Evolutionary conservation across 2,888 invertebrate species (phyloP), one percentile per base, ranked within the genome.

Genomic region (Hyposoter dolosus): DNA sequence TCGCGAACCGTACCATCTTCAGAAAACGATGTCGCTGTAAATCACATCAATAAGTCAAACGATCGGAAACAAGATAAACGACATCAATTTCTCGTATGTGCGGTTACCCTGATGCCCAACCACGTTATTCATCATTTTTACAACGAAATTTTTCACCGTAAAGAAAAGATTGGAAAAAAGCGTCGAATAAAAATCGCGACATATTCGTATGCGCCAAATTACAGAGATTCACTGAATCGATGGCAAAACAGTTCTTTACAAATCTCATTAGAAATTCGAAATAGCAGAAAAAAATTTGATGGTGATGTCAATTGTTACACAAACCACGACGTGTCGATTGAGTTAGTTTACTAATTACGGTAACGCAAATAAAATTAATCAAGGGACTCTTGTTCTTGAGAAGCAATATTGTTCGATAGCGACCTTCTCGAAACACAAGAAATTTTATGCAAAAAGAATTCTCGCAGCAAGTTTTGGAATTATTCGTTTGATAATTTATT

Each of bases 11-110:
- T 50, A 40, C 40, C 4, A 40, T 43, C 43, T 40, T 56, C 56
- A 23, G 60, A 60, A 43, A 56, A 56, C 12, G 40, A 43, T 12
- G 40, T 40, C 56, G 15, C 23, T 53, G 32, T 72, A 72, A 72
- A 72, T 72, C 72, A 72, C 72, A 32, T 40, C 53, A 19, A 53
- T 56, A 19, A 53, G 53, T 45, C 28, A 69, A 69, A 32, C n/a
- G 35, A 72, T 72, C 32, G 53, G 35, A 40, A 72, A 35, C n/a
- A 53, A 72, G 40, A 72, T 72, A 56, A 72, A 72, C 19, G 72
- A 72, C 72, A 35, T 72, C 19, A 72, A 56, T 72, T 72, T 56
- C 40, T 4, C 53, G n/a, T 40, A 19, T 40, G 45, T 17, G 47
- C 28, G n/a, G 12, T 53, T n/a, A 50, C n/a, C 47, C 12, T 9